These are phyloP conservation scores for Chloroclysta siterata DNA, from an alignment of 2,888 invertebrate genomes.

Conservation along the genomic window DNA sequence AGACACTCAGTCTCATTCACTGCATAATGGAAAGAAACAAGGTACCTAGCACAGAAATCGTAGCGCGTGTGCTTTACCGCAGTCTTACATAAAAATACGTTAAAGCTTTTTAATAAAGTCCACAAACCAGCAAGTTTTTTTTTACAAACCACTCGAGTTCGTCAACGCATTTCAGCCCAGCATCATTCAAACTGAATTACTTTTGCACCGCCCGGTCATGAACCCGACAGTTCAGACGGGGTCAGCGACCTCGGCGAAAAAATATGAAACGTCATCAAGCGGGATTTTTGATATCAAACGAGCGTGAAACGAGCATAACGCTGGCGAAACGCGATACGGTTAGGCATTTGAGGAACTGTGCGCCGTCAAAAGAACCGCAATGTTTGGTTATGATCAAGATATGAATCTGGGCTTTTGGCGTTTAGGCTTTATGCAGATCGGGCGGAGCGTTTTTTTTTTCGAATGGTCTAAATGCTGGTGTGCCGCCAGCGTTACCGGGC, in stretches of 20 bases:
- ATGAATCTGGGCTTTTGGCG: constrained; percentile 12
- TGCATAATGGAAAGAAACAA: background rate
- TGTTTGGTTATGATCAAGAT: constrained; percentile 20
- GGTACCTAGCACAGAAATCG: background rate
- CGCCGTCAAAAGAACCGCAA: constrained; percentile 30
- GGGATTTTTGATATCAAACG: constrained; percentile 60
- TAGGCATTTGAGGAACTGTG: constrained; percentile 12
- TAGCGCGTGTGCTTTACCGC: background rate
- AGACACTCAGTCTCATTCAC: no score
- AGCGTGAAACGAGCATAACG: constrained; percentile 53
- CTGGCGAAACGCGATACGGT: constrained; percentile 38
- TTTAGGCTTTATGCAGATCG: background rate
- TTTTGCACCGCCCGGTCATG: constrained; percentile 61
- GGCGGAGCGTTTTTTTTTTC: no score
- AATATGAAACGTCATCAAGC: constrained; percentile 66
- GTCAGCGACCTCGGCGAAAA: constrained; percentile 62
- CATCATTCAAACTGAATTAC: constrained; percentile 24
- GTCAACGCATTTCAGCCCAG: constrained; percentile 4
- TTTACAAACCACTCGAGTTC: background rate
- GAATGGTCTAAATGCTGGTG: no score
- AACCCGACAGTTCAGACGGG: constrained; percentile 53
- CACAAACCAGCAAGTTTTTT: background rate
- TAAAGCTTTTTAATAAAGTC: background rate
- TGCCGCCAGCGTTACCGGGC: no score
- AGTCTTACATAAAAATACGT: background rate